phyloP scores from a whole-genome alignment of 2,113 vertebrate genomes.

The Ochotona princeps region DNA sequence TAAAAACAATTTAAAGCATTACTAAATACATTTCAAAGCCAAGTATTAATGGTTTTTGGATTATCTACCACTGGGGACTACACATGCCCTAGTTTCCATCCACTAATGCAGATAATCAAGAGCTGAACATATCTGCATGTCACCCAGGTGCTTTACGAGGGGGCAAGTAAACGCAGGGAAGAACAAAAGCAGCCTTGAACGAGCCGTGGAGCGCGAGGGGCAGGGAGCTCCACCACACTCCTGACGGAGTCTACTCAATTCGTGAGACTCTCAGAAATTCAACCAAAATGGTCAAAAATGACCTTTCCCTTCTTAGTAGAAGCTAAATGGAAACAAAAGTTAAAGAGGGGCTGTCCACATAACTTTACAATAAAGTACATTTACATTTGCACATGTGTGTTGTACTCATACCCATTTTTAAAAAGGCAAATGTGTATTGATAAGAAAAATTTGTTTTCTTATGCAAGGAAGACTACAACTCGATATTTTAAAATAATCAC shows the following conservation, averaged over 20 bases:
- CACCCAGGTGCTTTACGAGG: not conserved
- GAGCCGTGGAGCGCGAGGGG: not conserved
- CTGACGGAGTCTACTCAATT: not conserved
- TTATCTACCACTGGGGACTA: constrained; percentile 50
- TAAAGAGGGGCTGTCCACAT: not conserved
- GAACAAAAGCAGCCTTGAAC: not conserved
- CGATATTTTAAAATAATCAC: constrained; percentile 50
- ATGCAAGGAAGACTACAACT: not conserved
- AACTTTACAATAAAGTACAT: not conserved
- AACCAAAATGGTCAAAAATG: not conserved
- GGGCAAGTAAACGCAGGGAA: not conserved
- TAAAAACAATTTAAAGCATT: constrained; percentile 63
- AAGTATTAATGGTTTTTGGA: constrained; percentile 71
- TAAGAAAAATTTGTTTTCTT: constrained; percentile 30
- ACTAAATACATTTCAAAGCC: constrained; percentile 64
- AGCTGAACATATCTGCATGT: not conserved
- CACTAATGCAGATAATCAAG: constrained; percentile 36
- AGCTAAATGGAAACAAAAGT: not conserved
- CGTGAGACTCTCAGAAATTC: not conserved
- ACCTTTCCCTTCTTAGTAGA: not conserved
- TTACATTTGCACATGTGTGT: not conserved
- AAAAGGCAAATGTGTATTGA: not conserved
- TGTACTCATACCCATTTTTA: not conserved
- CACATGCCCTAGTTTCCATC: not conserved
- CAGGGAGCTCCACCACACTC: not conserved